phyloP scores from a whole-genome alignment of 2,797 vertebrate species.

The Oceanodroma leucorhoa region DNA sequence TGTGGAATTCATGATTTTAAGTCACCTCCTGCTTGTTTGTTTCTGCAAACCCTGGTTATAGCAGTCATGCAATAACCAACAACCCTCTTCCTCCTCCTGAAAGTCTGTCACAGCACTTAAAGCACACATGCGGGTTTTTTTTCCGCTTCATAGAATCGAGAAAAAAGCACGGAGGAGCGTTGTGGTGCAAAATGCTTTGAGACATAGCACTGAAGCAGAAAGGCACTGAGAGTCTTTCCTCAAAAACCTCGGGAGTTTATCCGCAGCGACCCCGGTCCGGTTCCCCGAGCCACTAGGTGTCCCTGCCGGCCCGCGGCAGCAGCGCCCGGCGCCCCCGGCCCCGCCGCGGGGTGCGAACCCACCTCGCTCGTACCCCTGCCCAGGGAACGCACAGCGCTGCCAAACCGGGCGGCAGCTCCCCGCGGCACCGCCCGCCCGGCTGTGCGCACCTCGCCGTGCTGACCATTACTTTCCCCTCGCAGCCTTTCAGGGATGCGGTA shows the following conservation, averaged over 20 bases:
- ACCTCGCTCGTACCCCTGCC: no score
- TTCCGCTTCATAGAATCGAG: not conserved
- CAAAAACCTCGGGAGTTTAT: rapidly evolving
- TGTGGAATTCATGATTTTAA: not conserved
- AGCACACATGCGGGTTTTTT: rapidly evolving
- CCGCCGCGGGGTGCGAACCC: not conserved
- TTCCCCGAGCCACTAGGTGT: conserved; percentile 23
- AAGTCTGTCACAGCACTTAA: not conserved
- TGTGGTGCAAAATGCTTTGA: not conserved
- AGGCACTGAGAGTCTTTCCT: not conserved
- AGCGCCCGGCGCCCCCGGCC: rapidly evolving
- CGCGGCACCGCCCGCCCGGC: not conserved
- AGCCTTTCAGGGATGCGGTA: not conserved
- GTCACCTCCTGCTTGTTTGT: not conserved
- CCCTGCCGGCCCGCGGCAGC: not conserved
- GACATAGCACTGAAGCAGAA: not conserved
- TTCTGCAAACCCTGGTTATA: not conserved
- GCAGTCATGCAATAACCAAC: not conserved
- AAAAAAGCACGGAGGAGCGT: not conserved
- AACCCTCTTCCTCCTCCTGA: not conserved
- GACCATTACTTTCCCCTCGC: not conserved
- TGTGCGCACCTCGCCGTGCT: not conserved
- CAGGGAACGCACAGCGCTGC: not conserved
- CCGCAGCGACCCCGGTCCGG: no score
- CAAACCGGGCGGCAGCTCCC: not conserved